phyloP scores from a whole-genome alignment of 1,140 invertebrate genomes.

The Drosophila suzukii region DNA sequence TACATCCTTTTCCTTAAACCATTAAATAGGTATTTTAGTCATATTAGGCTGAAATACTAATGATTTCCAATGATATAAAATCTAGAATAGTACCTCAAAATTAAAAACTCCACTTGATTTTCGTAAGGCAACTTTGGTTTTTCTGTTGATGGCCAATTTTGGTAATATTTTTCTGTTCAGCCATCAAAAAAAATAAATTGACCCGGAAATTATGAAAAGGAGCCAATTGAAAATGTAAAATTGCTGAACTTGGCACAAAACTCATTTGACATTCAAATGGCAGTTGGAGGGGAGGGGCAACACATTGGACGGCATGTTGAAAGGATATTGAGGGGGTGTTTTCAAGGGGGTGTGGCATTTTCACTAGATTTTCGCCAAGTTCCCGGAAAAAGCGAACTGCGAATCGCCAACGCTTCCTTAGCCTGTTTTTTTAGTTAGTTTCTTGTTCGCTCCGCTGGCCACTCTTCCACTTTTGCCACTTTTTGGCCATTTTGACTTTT shows the following conservation, averaged over 20 bases:
- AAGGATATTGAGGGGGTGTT: slow-evolving; percentile 10
- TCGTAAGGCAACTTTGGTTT: slow-evolving; percentile 1
- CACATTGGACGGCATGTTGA: slow-evolving; percentile 7
- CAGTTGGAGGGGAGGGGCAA: background rate
- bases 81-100: background rate
- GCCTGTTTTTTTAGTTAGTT: slow-evolving; percentile 6
- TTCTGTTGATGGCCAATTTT: slow-evolving; percentile 1
- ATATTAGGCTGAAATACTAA: too few species aligned
- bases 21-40: too few species aligned
- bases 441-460: slow-evolving; percentile 8
- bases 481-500: slow-evolving; percentile 12
- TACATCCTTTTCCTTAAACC: too few species aligned
- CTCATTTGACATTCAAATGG: slow-evolving; percentile 70
- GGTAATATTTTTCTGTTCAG: background rate
- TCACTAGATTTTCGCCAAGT: slow-evolving; percentile 32
- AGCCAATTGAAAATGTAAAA: slow-evolving; percentile 71
- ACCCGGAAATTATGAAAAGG: slow-evolving; percentile 64
- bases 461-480: slow-evolving; percentile 17
- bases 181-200: slow-evolving; percentile 2
- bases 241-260: slow-evolving; percentile 73
- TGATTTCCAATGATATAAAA: too few species aligned
- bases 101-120: background rate
- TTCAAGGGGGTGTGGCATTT: background rate
- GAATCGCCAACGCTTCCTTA: slow-evolving; percentile 14
- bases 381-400: slow-evolving; percentile 22